A percentile compares a stretch with the other conserved stretches of the same genome.
phyloP scores from a whole-genome alignment of 2,888 invertebrate species.

The Pollenia griseotomentosa region DNA sequence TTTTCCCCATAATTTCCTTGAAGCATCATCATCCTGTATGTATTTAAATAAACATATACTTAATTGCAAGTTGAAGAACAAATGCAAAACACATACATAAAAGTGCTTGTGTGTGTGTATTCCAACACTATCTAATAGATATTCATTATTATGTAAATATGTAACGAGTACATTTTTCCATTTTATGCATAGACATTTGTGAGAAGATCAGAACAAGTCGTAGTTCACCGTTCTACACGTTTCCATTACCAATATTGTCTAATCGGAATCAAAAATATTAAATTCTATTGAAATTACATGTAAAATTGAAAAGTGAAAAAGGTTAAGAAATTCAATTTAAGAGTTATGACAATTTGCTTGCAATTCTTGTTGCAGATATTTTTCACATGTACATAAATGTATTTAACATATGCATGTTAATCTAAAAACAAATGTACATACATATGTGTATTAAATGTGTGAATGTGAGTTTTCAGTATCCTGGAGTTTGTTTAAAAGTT shows the following conservation, averaged over 20 bases:
- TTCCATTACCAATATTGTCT: too few relatives aligned
- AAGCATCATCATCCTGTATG: slow-evolving; percentile 44
- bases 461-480: slow-evolving; percentile 38
- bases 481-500: slow-evolving; percentile 69
- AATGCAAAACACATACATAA: not conserved
- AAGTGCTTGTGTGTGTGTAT: not conserved
- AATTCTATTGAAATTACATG: too few relatives aligned
- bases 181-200: too few relatives aligned
- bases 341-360: not conserved
- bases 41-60: slow-evolving; percentile 28
- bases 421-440: not conserved
- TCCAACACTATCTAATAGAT: not conserved
- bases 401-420: not conserved
- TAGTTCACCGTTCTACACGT: too few relatives aligned
- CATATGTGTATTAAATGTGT: not conserved
- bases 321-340: not conserved
- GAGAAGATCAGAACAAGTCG: too few relatives aligned
- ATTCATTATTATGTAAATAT: not conserved
- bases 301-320: not conserved
- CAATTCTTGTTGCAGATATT: not conserved
- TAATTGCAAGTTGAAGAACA: not conserved
- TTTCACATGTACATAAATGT: not conserved
- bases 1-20: slow-evolving; percentile 77
- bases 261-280: too few relatives aligned
- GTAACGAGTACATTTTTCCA: not conserved